These are phyloP conservation scores for Drosophila tsacasi DNA, from an alignment of 1,140 invertebrate genomes.

Conservation along the genomic window DNA sequence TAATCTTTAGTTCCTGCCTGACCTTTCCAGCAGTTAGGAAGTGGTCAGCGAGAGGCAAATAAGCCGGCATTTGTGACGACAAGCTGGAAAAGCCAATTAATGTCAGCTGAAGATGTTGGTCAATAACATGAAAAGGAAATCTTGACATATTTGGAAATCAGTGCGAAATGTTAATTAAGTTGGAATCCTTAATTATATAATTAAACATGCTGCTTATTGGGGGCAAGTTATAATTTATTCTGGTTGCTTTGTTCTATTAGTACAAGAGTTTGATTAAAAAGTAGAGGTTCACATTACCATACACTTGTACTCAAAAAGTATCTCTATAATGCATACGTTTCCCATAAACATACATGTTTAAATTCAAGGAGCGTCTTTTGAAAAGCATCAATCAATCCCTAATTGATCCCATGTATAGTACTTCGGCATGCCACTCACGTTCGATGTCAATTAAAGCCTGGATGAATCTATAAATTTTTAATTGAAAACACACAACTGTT, in stretches of 20 bases:
- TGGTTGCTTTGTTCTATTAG: background rate
- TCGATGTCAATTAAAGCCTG: constrained; percentile 41
- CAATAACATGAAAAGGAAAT: background rate
- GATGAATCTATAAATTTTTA: constrained; percentile 56
- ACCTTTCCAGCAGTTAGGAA: background rate
- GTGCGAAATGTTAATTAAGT: background rate
- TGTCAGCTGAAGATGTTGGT: background rate
- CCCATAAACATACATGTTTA: background rate
- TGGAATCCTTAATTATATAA: background rate
- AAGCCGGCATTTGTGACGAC: constrained; percentile 42
- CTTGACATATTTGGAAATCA: background rate
- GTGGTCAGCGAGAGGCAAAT: background rate
- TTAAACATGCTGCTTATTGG: background rate
- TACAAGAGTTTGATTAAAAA: background rate
- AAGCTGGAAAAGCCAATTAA: constrained; percentile 22
- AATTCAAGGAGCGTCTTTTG: constrained; percentile 8
- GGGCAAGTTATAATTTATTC: background rate
- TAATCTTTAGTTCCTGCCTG: constrained; percentile 1
- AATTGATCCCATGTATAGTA: constrained; percentile 38
- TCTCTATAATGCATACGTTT: background rate
- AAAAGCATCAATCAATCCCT: constrained; percentile 42
- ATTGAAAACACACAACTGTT: constrained; percentile 47
- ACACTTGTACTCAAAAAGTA: too few relatives aligned
- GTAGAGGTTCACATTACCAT: too few relatives aligned
- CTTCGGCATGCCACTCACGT: constrained; percentile 51